Evolutionary conservation across 30 jellyfish, hydroid and myxozoan genomes (phyloP).

Genomic region (Cassiopea xamachana): DNA sequence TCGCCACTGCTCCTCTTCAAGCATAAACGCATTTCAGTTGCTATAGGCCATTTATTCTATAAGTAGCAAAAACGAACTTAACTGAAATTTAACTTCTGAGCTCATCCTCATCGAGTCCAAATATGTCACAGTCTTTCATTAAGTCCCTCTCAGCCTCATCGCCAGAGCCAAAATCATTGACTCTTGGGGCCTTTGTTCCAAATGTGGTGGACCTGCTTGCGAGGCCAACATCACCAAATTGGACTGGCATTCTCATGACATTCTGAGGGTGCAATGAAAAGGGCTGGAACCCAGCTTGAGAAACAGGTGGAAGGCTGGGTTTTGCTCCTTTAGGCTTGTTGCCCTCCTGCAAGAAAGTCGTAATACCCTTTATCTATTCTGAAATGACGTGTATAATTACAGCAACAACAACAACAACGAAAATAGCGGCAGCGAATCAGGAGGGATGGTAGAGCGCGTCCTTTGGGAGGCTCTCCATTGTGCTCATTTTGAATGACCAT

Average conservation of each 20-base stretch:
- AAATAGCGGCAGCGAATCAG: too few species aligned
- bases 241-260: too few species aligned
- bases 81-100: neutral
- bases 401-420: too few species aligned
- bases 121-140: conserved; percentile 46
- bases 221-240: neutral
- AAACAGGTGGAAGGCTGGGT: neutral
- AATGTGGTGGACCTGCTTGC: neutral
- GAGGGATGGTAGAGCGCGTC: too few species aligned
- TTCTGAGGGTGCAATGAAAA: too few species aligned
- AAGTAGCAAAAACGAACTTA: neutral
- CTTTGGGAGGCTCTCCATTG: too few species aligned
- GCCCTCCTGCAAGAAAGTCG: neutral
- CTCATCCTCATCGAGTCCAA: conserved; percentile 15
- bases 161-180: conserved; percentile 63
- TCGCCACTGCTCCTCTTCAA: too few species aligned
- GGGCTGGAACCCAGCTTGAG: too few species aligned
- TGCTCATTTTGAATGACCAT: too few species aligned
- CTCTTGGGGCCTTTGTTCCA: conserved; percentile 15
- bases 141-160: conserved; percentile 72
- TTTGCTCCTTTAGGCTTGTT: neutral
- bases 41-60: too few species aligned
- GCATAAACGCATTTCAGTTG: too few species aligned
- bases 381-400: too few species aligned
- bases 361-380: neutral